Conservation (phyloP, 2,113 vertebrate species). For the Hippoglossus stenolepis region DNA sequence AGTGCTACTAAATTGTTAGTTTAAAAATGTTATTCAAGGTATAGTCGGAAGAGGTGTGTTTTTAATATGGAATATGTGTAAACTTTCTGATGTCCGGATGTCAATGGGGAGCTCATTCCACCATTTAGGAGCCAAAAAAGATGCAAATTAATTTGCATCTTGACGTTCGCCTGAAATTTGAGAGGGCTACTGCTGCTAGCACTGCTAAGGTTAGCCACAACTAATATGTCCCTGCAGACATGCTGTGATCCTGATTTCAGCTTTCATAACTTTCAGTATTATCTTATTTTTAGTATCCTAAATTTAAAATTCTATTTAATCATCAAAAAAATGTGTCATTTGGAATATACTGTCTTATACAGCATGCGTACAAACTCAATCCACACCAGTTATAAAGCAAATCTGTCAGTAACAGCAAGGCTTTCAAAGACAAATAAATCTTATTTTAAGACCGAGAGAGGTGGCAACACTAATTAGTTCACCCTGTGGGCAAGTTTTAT, state of each 20-base stretch:
- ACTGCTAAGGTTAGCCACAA: not conserved
- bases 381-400: conserved; percentile 28
- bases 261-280: not conserved
- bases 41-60: too few species aligned
- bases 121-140: too few species aligned
- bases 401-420: conserved; percentile 39
- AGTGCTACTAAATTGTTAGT: too few species aligned
- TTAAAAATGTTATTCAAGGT: too few species aligned
- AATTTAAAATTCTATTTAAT: not conserved
- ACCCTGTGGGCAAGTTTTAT: conserved; percentile 25
- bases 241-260: not conserved
- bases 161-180: not conserved
- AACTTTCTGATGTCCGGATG: too few species aligned
- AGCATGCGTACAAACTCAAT: conserved; percentile 52
- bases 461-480: conserved; percentile 42
- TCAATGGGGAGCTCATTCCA: too few species aligned
- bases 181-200: too few species aligned
- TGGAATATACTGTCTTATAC: conserved; percentile 8
- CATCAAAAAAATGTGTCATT: not conserved
- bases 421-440: conserved; percentile 44
- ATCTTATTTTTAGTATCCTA: not conserved
- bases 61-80: too few species aligned
- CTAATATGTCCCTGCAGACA: not conserved
- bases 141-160: not conserved
- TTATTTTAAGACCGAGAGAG: conserved; percentile 31